Conservation (phyloP, 2,797 vertebrate species). For the Lithobates sylvaticus region DNA sequence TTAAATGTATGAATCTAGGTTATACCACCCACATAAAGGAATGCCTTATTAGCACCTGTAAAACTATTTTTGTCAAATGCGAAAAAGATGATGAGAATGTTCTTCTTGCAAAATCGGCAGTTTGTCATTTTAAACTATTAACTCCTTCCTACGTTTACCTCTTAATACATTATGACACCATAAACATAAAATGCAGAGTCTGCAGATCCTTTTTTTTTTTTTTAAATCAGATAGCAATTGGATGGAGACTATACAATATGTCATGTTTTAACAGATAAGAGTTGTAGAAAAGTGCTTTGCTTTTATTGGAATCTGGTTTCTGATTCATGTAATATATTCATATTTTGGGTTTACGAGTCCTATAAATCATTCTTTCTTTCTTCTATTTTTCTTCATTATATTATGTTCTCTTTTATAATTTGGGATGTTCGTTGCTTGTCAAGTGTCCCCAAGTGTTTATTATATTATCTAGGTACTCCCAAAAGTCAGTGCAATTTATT, state of each 20-base stretch:
- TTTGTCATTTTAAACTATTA: not conserved
- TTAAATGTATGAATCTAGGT: constrained; percentile 34
- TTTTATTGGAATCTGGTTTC: not conserved
- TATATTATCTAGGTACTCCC: not conserved
- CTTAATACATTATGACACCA: not conserved
- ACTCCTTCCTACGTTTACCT: not conserved
- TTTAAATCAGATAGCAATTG: too few species aligned
- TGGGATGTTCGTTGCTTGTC: not conserved
- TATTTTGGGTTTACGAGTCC: not conserved
- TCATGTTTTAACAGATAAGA: too few species aligned
- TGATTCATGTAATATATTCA: not conserved
- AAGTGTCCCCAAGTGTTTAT: not conserved
- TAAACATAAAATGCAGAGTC: not conserved
- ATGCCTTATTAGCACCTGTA: constrained; percentile 29
- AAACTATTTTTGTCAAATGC: constrained; percentile 29
- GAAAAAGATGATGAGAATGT: not conserved
- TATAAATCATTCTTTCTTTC: not conserved
- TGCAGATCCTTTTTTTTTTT: too few species aligned
- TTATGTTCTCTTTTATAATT: not conserved
- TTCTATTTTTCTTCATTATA: not conserved
- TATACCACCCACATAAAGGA: constrained; percentile 6
- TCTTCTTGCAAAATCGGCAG: not conserved
- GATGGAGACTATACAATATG: too few species aligned
- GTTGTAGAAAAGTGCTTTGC: not conserved
- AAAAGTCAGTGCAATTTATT: too few species aligned